Evolutionary conservation across 2,888 invertebrate species (phyloP).

Genomic region (Lobophora halterata): DNA sequence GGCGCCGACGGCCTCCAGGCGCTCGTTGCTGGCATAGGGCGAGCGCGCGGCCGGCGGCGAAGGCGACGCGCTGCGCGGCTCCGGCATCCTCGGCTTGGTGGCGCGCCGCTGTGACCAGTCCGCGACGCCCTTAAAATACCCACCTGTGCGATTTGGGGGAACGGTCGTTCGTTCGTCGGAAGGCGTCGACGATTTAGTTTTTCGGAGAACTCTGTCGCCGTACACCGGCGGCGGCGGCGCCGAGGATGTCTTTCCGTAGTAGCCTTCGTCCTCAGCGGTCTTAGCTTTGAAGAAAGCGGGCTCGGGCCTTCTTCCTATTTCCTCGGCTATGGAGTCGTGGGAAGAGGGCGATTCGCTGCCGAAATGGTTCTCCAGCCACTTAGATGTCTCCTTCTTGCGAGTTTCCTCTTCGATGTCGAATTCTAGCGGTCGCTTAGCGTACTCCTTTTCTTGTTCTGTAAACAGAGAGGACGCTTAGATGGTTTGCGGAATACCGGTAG

Average conservation of each 20-base stretch:
- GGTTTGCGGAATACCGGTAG: slow-evolving; percentile 23
- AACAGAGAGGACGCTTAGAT: slow-evolving; percentile 57
- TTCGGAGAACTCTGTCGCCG: slow-evolving; percentile 70
- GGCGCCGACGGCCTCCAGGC: slow-evolving; percentile 64
- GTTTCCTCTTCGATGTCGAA: slow-evolving; percentile 94
- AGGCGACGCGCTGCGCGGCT: slow-evolving; percentile 71
- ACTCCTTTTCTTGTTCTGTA: slow-evolving; percentile 86
- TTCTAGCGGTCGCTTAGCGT: slow-evolving; percentile 90
- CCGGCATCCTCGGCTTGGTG: slow-evolving; percentile 74
- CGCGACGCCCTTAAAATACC: slow-evolving; percentile 87
- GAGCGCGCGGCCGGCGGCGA: slow-evolving; percentile 68
- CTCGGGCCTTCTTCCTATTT: slow-evolving; percentile 82
- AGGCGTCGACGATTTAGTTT: slow-evolving; percentile 77
- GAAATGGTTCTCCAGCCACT: slow-evolving; percentile 95
- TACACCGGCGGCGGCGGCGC: slow-evolving; percentile 70
- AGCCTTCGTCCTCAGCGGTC: slow-evolving; percentile 67
- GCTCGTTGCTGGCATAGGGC: slow-evolving; percentile 66
- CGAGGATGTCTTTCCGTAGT: slow-evolving; percentile 69
- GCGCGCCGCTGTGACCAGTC: slow-evolving; percentile 88
- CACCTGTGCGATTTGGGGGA: slow-evolving; percentile 68
- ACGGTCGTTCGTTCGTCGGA: slow-evolving; percentile 73
- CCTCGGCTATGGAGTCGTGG: slow-evolving; percentile 84
- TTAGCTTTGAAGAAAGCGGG: slow-evolving; percentile 89
- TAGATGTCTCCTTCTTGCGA: slow-evolving; percentile 92
- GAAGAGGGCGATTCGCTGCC: slow-evolving; percentile 92